phyloP scores from a whole-genome alignment of 2,888 invertebrate species.

The Lysandra coridon region DNA sequence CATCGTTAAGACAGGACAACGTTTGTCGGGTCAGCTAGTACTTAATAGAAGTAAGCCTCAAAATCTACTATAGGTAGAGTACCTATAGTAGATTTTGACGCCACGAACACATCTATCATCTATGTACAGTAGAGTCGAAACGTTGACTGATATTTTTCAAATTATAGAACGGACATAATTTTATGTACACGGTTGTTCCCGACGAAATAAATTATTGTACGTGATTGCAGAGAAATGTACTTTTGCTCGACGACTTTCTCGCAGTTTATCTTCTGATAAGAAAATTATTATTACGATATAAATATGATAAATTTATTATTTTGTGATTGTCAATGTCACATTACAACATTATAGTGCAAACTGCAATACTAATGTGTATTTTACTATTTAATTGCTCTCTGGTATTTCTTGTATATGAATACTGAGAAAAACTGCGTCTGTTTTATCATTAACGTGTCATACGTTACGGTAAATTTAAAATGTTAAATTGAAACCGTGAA shows the following conservation, averaged over 20 bases:
- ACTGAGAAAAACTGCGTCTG: neutral
- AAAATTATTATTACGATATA: constrained; percentile 5
- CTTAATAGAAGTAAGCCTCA: too few relatives aligned
- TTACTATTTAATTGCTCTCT: neutral
- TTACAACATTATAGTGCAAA: neutral
- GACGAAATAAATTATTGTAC: neutral
- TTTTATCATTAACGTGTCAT: neutral
- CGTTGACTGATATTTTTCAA: too few relatives aligned
- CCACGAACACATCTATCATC: too few relatives aligned
- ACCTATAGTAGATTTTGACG: too few relatives aligned
- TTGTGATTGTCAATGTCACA: constrained; percentile 4
- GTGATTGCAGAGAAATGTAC: constrained; percentile 6
- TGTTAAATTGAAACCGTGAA: too few relatives aligned
- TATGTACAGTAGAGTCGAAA: neutral
- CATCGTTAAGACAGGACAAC: too few relatives aligned
- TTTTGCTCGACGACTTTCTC: neutral
- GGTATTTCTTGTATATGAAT: neutral
- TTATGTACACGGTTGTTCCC: neutral
- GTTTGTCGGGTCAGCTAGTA: too few relatives aligned
- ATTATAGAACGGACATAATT: neutral
- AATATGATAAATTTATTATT: constrained; percentile 16
- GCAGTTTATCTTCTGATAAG: constrained; percentile 14
- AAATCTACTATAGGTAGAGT: too few relatives aligned
- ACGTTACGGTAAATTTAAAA: neutral
- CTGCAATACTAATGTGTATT: neutral